Percentiles rank a stretch among this genome's conserved stretches.
Conservation (phyloP, 2,113 vertebrate genomes). For the Labeo catla region DNA sequence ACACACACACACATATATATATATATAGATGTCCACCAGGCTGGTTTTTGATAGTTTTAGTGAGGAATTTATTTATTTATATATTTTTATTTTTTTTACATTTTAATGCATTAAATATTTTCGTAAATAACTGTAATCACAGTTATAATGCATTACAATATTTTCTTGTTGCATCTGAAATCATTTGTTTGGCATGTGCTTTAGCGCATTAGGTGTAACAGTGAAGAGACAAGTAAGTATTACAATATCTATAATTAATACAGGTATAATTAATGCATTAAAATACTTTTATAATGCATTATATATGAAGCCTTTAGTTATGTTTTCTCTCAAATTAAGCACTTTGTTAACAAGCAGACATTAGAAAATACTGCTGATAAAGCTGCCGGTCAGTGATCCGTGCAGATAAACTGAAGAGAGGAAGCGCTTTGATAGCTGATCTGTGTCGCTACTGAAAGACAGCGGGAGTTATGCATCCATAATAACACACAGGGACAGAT, state of each 20-base stretch:
- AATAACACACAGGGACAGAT: neutral
- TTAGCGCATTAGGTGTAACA: neutral
- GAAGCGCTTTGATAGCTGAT: neutral
- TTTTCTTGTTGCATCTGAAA: neutral
- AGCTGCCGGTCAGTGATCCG: neutral
- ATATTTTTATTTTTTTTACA: no score
- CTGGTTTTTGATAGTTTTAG: no score
- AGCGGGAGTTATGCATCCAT: neutral
- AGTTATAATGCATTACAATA: no score
- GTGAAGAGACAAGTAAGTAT: neutral
- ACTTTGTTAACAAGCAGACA: neutral
- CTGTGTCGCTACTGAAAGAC: neutral
- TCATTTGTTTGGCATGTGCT: neutral
- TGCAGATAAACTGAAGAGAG: neutral
- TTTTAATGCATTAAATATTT: no score
- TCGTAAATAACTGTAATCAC: no score
- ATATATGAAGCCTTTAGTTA: neutral
- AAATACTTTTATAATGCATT: neutral
- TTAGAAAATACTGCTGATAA: neutral
- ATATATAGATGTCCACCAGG: no score
- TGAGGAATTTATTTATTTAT: no score
- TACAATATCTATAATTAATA: neutral
- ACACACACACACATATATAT: no score
- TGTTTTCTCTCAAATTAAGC: neutral
- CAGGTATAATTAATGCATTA: neutral